Percentiles rank a stretch among this genome's conserved stretches.
Evolutionary conservation across 2,888 invertebrate species (phyloP).

Genomic region (Teleogryllus oceanicus): DNA sequence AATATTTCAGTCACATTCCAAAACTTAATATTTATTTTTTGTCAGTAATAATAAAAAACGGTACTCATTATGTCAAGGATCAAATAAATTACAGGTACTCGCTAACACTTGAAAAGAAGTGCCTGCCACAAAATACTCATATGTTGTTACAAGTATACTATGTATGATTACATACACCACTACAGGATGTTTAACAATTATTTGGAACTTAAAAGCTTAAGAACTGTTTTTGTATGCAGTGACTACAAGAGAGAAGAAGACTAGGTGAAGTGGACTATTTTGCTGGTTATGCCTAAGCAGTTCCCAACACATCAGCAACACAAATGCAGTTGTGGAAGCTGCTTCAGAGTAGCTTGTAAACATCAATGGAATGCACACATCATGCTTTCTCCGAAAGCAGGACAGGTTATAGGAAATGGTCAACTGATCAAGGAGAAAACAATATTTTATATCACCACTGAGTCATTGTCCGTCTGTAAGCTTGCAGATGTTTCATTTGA

Average conservation of each 20-base stretch:
- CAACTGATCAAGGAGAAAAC: no score
- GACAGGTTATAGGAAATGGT: neutral
- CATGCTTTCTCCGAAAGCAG: neutral
- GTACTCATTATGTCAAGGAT: neutral
- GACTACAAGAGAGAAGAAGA: slow-evolving; percentile 2
- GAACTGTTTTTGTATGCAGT: slow-evolving; percentile 1
- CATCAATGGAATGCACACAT: slow-evolving; percentile 1
- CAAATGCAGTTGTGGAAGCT: slow-evolving; percentile 2
- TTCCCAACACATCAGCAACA: slow-evolving; percentile 18
- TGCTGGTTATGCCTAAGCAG: slow-evolving; percentile 2
- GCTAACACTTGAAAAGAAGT: slow-evolving; percentile 6
- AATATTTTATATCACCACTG: neutral
- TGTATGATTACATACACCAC: slow-evolving; percentile 18
- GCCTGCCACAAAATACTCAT: slow-evolving; percentile 1
- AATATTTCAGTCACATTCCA: neutral
- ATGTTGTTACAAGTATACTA: neutral
- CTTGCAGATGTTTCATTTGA: neutral
- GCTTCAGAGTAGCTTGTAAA: neutral
- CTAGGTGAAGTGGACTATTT: slow-evolving; percentile 18
- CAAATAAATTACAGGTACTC: slow-evolving; percentile 11
- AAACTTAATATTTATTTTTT: neutral
- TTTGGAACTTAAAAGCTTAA: slow-evolving; percentile 3
- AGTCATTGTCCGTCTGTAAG: neutral
- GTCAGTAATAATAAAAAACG: neutral
- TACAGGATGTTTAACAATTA: slow-evolving; percentile 6